Evolutionary conservation across 2,113 vertebrate species (phyloP).

Genomic region (Lathamus discolor): DNA sequence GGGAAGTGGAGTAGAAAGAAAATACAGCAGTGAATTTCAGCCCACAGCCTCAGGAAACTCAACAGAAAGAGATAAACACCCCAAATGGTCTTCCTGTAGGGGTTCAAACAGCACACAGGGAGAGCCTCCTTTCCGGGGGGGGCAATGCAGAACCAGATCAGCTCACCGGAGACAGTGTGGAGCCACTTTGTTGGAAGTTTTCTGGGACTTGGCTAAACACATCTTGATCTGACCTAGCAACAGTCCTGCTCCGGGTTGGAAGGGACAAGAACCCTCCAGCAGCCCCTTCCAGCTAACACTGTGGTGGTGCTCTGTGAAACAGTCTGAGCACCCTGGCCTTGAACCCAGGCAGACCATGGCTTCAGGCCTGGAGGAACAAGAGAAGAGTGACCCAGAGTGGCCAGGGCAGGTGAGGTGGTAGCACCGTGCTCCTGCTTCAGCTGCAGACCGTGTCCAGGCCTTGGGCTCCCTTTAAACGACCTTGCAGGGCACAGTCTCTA

Average conservation of each 20-base stretch:
- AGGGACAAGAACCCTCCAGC: background rate
- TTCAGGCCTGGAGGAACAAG: background rate
- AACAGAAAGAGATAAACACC: background rate
- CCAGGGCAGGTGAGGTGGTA: background rate
- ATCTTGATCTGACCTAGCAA: background rate
- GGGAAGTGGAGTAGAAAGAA: background rate
- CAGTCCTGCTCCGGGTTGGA: rapidly evolving
- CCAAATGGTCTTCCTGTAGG: background rate
- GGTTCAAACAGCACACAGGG: background rate
- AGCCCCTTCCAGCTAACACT: background rate
- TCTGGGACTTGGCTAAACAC: background rate
- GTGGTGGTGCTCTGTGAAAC: background rate
- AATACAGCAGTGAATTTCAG: background rate
- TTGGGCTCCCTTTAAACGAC: background rate
- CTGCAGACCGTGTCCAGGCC: background rate
- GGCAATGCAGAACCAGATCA: background rate
- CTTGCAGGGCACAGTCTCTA: background rate
- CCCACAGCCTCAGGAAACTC: background rate
- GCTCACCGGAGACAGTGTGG: background rate
- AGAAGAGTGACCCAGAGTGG: background rate
- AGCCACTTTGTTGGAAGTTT: background rate
- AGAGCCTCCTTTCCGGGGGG: background rate
- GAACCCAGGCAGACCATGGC: background rate
- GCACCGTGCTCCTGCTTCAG: background rate
- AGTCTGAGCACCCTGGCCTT: background rate